Evolutionary conservation across 1,140 invertebrate genomes (phyloP), one percentile per base, ranked within the genome.

Genomic region (Lucilia sericata): DNA sequence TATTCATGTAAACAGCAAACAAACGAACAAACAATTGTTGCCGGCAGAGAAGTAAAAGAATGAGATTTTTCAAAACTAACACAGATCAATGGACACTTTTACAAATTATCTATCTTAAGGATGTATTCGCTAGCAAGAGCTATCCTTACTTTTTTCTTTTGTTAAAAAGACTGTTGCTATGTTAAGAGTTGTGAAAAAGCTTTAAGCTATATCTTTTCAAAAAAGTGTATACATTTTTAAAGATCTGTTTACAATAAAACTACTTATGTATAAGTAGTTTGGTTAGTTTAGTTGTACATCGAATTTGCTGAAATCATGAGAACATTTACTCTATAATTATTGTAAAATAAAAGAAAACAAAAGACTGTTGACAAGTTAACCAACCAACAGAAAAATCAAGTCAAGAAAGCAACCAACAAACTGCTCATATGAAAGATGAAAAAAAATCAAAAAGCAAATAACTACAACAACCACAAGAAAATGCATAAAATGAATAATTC

Each of bases 291-390:
- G 65, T 70, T 19, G 65, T 70, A 25, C 8, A 21, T 70, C 19
- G 65, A 70, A 21, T 70, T 70, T 70, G n/a, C 21, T 70, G 65
- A 70, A 42, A 42, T 70, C 65, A 70, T 70, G 65, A 70, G 65
- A 70, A 70, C 65, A 70, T 70, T 60, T 70, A 70, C 65, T 60
- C 55, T 21, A 70, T 70, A 70, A 70, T 70, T 70, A 70, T 70
- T 70, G 65, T 21, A 70, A 70, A 70, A 70, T 21, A 70, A 70
- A 19, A 21, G 9, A 70, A 17, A 70, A 70, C n/a, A 70, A 70
- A 21, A 70, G 21, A 70, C 65, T 21, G 21, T 70, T 70, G 65
- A 70, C 65, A 70, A 70, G 65, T 70, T 70, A 70, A 70, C 19
- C 65, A 21, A 70, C 2, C 65, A 21, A 70, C 2, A 13, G 42